A percentile compares a stretch with the other conserved stretches of the same genome.
phyloP scores from a whole-genome alignment of 2,888 invertebrate genomes.

The Callimorpha dominula region DNA sequence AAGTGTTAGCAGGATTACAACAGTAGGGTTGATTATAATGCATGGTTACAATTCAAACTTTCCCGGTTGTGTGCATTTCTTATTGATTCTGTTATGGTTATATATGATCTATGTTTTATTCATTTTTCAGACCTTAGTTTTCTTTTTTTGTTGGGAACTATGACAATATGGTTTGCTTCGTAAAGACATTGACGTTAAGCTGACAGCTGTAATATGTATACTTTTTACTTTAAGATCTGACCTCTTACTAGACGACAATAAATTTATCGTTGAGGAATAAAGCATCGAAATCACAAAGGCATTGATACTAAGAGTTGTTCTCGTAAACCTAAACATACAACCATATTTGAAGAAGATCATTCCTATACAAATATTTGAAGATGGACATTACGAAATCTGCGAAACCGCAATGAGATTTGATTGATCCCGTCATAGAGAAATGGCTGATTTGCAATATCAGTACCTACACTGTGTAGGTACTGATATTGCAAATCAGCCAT shows the following conservation, averaged over 20 bases:
- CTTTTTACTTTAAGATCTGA: not conserved
- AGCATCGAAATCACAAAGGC: too few species aligned
- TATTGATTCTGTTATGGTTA: conserved; percentile 19
- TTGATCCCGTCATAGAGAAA: too few species aligned
- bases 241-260: not conserved
- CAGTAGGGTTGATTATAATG: conserved; percentile 56
- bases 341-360: too few species aligned
- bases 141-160: conserved; percentile 10
- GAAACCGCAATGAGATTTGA: too few species aligned
- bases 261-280: too few species aligned
- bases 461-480: too few species aligned
- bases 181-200: not conserved
- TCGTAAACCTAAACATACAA: too few species aligned
- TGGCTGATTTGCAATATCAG: too few species aligned
- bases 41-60: conserved; percentile 55
- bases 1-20: conserved; percentile 32
- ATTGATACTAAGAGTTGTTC: too few species aligned
- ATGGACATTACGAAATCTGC: too few species aligned
- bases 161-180: not conserved
- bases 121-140: conserved; percentile 18
- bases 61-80: conserved; percentile 29
- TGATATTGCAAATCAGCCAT: too few species aligned
- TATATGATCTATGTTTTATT: conserved; percentile 19
- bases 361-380: too few species aligned
- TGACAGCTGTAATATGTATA: not conserved